Evolutionary conservation across 1,140 invertebrate genomes (phyloP).

Genomic region (Eurosta solidaginis): DNA sequence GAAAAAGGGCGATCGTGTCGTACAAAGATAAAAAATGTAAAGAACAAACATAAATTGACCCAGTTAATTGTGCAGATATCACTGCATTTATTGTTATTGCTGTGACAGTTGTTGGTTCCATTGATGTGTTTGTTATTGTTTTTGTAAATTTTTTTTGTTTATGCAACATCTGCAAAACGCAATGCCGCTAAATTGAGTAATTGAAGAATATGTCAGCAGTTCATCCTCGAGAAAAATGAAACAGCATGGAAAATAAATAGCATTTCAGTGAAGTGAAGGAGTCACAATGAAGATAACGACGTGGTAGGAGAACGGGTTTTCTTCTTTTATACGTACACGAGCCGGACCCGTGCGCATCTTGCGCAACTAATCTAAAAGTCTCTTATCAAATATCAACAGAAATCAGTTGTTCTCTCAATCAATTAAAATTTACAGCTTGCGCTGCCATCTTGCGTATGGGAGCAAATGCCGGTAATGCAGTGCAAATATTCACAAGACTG

Average conservation of each 20-base stretch:
- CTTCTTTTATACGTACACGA: too few species aligned
- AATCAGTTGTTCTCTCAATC: too few species aligned
- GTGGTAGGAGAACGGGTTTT: too few species aligned
- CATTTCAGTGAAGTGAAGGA: background rate
- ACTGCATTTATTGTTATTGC: slow-evolving; percentile 11
- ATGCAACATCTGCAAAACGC: slow-evolving; percentile 4
- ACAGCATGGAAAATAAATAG: background rate
- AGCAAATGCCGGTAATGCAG: too few species aligned
- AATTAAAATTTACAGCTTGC: too few species aligned
- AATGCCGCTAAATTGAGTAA: background rate
- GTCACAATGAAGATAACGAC: too few species aligned
- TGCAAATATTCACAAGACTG: too few species aligned
- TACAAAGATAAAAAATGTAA: background rate
- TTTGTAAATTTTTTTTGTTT: slow-evolving; percentile 14
- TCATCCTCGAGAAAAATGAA: background rate
- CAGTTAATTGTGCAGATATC: slow-evolving; percentile 18
- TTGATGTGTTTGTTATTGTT: background rate
- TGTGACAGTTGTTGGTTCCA: background rate
- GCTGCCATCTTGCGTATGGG: too few species aligned
- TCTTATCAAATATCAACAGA: too few species aligned
- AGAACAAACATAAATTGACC: slow-evolving; percentile 21
- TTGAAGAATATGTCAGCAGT: background rate
- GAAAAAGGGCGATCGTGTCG: background rate
- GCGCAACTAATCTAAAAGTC: too few species aligned
- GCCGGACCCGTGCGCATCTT: too few species aligned